Evolutionary conservation across 30 jellyfish, hydroid and myxozoan species (phyloP), one percentile per base, ranked within the genome.

Genomic region (Cassiopea andromeda): DNA sequence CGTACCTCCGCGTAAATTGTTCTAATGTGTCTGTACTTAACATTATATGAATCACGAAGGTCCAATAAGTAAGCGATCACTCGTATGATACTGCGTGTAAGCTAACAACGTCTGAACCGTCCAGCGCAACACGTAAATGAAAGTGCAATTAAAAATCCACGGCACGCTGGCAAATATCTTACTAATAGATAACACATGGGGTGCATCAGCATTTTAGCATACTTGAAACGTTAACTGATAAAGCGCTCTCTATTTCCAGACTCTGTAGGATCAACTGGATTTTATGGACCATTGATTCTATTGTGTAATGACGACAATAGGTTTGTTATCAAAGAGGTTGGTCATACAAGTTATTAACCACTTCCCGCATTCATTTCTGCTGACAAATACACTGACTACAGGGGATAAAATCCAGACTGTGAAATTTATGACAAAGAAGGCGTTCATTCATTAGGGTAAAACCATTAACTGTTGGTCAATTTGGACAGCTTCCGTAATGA

Each of bases 361-460:
- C 93, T 75, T 86, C 93, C 93, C 88, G 93, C 93, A 75, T 86
- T 86, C 93, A 38, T 60, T 64, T 76, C 69, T 15, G 68, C 46
- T 69, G 85, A 60, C 75, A n/a, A 57, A 86, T 86, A 71, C 84
- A 76, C 68, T 16, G 66, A 73, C 49, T 50, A 2, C 85, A 72
- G 27, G 10, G 27, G 54, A 70, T 70, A 70, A 70, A 70, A 19
- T 19, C 47, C 79, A 19, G 79, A 70, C 79, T 27, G 0, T 4
- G 79, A 70, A 70, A 18, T 19, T 38, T 44, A 46, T 48, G 8
- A 61, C 27, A 17, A 77, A 49, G 50, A 38, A 44, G 86, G 59
- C 60, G 78, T 60, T 69, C 85, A 72, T 85, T 73, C 87, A 75
- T 74, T 85, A 44, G 15, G 0, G 38, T 27, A 0, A 27, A 27